Conservation (phyloP, 2,797 vertebrate species). For the Galaxias olidus region DNA sequence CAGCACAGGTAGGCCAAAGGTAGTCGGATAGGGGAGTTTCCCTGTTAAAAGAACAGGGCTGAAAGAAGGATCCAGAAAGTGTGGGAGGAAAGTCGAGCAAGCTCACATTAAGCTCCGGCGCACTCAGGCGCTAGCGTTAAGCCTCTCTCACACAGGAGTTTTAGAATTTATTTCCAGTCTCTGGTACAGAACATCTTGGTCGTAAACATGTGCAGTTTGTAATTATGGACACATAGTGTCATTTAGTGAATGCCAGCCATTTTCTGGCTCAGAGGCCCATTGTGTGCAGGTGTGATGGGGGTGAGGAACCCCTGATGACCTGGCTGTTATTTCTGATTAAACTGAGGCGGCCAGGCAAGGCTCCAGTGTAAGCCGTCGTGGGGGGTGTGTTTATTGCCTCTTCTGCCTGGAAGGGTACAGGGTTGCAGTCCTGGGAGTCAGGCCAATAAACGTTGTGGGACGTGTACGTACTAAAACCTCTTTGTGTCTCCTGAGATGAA, state of each 20-base stretch:
- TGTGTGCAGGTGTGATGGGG: conserved; percentile 12
- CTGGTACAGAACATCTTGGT: conserved; percentile 25
- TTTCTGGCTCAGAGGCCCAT: conserved; percentile 24
- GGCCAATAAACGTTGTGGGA: conserved; percentile 48
- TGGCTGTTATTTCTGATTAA: conserved; percentile 1
- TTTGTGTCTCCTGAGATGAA: conserved; percentile 37
- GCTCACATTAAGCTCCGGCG: conserved; percentile 12
- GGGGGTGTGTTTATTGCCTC: conserved; percentile 54
- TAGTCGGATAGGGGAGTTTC: conserved; percentile 38
- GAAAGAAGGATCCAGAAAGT: background rate
- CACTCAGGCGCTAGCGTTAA: background rate
- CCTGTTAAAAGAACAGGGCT: background rate
- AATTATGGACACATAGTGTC: too few relatives aligned
- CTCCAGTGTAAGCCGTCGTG: conserved; percentile 5
- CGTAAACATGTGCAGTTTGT: conserved; percentile 9
- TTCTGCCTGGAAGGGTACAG: conserved; percentile 48
- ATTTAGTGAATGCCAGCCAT: conserved; percentile 12
- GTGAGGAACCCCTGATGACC: background rate
- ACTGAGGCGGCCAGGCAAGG: conserved; percentile 15
- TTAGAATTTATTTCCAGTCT: conserved; percentile 18
- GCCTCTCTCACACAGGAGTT: conserved; percentile 22
- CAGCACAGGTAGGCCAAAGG: conserved; percentile 51
- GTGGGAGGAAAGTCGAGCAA: conserved; percentile 11
- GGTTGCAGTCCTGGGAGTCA: conserved; percentile 51
- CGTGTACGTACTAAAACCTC: conserved; percentile 49